Conservation (phyloP, 1,140 invertebrate species). For the Metaphire vulgaris region DNA sequence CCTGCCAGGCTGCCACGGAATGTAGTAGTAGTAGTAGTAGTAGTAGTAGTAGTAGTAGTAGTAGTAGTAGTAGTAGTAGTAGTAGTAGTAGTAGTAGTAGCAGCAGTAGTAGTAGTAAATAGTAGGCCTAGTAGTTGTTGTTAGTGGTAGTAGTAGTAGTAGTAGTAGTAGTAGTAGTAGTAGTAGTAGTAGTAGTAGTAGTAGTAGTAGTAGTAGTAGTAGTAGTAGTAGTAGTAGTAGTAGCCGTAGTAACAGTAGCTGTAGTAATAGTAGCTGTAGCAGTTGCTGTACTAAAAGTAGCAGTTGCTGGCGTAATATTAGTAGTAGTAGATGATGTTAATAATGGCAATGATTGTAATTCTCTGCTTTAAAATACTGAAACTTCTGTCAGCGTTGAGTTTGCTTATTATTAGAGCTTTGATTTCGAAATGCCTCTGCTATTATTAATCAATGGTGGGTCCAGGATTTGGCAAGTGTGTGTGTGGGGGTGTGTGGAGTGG, state of each 20-base stretch:
- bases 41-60: conserved; percentile 3
- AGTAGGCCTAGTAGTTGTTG: too few relatives aligned
- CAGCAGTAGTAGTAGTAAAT: background rate
- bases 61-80: conserved; percentile 2
- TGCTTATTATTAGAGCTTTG: too few relatives aligned
- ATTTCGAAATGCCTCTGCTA: too few relatives aligned
- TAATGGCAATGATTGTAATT: too few relatives aligned
- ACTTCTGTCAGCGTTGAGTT: too few relatives aligned
- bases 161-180: conserved; percentile 2
- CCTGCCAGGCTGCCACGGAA: too few relatives aligned
- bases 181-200: conserved; percentile 3
- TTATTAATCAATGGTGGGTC: too few relatives aligned
- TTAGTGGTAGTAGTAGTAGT: conserved; percentile 1
- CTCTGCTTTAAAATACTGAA: too few relatives aligned
- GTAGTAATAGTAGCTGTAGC: background rate
- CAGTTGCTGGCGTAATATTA: background rate
- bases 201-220: conserved; percentile 2
- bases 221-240: conserved; percentile 2
- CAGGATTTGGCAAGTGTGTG: too few relatives aligned
- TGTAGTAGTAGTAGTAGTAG: conserved; percentile 2
- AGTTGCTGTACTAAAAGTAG: background rate
- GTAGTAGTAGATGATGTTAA: background rate
- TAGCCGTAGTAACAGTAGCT: background rate
- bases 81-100: conserved; percentile 2
- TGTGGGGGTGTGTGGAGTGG: too few relatives aligned